A percentile compares a stretch with the other conserved stretches of the same genome.
These are phyloP conservation scores for Dromaius novaehollandiae DNA, from an alignment of 2,113 vertebrate genomes.

Conservation along the genomic window DNA sequence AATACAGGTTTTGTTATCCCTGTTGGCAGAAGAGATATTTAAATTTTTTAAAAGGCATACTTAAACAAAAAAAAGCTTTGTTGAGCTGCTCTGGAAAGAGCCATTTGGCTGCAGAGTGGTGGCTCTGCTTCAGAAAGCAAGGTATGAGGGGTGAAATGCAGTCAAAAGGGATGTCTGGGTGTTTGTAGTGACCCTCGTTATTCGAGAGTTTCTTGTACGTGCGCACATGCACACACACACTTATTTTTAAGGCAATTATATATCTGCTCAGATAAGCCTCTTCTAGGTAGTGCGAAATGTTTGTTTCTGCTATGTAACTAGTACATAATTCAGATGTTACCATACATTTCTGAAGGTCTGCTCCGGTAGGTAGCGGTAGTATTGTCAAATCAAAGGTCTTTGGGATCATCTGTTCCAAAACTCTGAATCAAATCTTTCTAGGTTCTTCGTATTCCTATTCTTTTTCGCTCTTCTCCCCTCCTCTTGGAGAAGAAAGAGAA, in stretches of 20 bases:
- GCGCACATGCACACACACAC: rapidly evolving
- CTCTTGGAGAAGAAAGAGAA: not conserved
- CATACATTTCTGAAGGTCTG: not conserved
- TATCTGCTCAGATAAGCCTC: not conserved
- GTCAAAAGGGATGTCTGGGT: not conserved
- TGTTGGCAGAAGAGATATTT: not conserved
- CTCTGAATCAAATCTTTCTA: not conserved
- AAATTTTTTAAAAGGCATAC: not conserved
- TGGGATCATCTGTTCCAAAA: not conserved
- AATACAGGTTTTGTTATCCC: not conserved
- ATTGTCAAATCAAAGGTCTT: not conserved
- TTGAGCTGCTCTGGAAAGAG: not conserved
- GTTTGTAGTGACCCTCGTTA: not conserved
- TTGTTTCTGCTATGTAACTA: not conserved
- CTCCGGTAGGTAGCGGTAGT: no score
- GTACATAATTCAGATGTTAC: rapidly evolving
- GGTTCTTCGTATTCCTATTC: not conserved
- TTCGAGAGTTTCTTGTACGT: not conserved
- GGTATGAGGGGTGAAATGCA: rapidly evolving
- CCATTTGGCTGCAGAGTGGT: not conserved
- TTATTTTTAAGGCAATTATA: not conserved
- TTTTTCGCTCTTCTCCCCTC: no score
- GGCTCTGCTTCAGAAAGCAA: not conserved
- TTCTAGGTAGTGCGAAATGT: not conserved
- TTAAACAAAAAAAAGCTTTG: not conserved